Percentiles rank a stretch among this genome's conserved stretches.
phyloP scores from a whole-genome alignment of 2,888 invertebrate genomes.

The Melinopterus prodromus region DNA sequence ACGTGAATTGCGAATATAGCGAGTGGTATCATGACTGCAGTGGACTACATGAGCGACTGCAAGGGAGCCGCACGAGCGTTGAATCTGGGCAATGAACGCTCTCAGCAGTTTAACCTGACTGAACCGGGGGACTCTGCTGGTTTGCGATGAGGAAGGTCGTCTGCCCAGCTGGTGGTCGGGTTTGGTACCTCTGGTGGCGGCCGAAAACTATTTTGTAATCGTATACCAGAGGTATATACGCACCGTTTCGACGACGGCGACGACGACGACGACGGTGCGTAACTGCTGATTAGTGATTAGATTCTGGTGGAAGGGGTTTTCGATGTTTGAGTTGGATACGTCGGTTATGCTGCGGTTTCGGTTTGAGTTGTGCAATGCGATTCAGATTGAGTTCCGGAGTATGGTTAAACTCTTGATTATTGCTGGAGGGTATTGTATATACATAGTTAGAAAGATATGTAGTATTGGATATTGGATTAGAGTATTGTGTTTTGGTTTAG shows the following conservation, averaged over 20 bases:
- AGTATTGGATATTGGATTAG: too few relatives aligned
- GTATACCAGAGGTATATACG: neutral
- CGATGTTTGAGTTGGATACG: too few relatives aligned
- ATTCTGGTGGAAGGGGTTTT: too few relatives aligned
- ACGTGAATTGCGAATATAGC: constrained; percentile 40
- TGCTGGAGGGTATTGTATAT: too few relatives aligned
- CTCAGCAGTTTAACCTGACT: neutral
- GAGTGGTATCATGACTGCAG: constrained; percentile 45
- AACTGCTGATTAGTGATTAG: too few relatives aligned
- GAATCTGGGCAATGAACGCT: neutral
- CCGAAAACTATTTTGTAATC: neutral
- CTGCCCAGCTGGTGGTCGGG: neutral
- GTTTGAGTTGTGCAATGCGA: too few relatives aligned
- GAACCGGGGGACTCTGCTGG: neutral
- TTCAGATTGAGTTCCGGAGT: too few relatives aligned
- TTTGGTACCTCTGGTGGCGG: neutral
- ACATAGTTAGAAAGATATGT: too few relatives aligned
- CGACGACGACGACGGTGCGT: too few relatives aligned
- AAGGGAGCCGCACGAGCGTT: neutral
- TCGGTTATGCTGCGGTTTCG: too few relatives aligned
- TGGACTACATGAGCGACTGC: neutral
- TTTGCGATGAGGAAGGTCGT: neutral
- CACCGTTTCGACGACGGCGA: neutral
- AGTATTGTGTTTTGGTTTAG: too few relatives aligned
- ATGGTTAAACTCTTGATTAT: too few relatives aligned